These are phyloP conservation scores for Margaritifera margaritifera DNA, from an alignment of 2,888 invertebrate species.

Conservation along the genomic window DNA sequence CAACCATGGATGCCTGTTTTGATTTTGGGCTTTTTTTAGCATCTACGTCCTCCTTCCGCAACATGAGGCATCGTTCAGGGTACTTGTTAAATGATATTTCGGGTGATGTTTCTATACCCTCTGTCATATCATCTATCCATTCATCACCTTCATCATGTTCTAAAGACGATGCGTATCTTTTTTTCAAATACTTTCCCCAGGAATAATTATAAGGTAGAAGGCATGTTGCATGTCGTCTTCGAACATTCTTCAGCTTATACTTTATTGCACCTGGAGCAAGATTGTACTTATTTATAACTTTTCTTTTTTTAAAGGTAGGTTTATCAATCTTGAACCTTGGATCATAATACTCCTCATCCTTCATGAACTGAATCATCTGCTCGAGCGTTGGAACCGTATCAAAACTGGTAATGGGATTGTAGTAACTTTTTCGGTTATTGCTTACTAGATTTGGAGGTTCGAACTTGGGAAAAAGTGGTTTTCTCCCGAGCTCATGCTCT, in stretches of 20 bases:
- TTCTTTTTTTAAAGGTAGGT: constrained; percentile 1
- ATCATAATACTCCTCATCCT: constrained; percentile 9
- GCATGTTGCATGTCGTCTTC: not conserved
- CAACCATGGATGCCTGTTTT: no score
- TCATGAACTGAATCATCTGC: constrained; percentile 2
- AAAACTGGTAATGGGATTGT: not conserved
- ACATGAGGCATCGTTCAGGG: no score
- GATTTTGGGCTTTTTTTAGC: no score
- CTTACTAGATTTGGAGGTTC: no score
- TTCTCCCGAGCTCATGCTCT: not conserved
- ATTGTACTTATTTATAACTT: constrained; percentile 3
- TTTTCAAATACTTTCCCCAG: not conserved
- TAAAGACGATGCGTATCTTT: not conserved
- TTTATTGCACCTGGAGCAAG: not conserved
- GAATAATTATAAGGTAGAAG: not conserved
- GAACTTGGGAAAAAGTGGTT: no score
- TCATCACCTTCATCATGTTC: no score
- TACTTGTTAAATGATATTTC: no score
- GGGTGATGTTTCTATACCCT: not conserved
- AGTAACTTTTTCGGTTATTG: not conserved
- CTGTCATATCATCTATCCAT: not conserved
- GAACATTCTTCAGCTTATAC: no score
- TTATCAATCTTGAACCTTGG: constrained; percentile 10
- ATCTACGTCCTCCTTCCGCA: no score
- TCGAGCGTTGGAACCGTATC: constrained; percentile 3